Base-by-base conservation (phyloP, 2,888 invertebrate genomes). In the Encarsia formosa region DNA sequence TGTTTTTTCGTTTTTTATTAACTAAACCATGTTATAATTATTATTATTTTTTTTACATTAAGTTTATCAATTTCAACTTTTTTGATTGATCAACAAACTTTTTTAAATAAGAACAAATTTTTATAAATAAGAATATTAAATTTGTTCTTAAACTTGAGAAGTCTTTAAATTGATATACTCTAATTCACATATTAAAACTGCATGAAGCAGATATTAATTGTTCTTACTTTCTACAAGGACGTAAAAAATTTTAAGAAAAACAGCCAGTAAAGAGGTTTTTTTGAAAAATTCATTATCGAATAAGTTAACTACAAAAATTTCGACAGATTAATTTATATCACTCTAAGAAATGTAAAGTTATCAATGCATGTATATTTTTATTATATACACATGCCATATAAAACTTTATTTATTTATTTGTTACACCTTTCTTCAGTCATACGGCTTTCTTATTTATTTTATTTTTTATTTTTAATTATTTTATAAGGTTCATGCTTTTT, bases 211-310 rank as follows among this genome's bases (percentile, higher is more conserved):
- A 18, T 4, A 11, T 6, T 45, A 48, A 43, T 32, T 18, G 42
- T 31, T 39, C 18, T 29, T 46, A 54, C 16, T 43, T 32, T 39
- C 37, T 37, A 39, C 9, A 11, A 50, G 19, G 29, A 44, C 38
- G 50, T 51, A 47, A 48, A 54, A 54, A 47, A 46, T 46, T 41
- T 46, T 40, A 18, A 54, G 42, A 51, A 50, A 37, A 45, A 31
- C 48, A 24, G 41, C 35, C 26, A 50, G 39, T 39, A 32, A 26
- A 43, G 22, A 35, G 46, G 19, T 29, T 29, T 39, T 39, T 22
- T 31, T 26, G 2, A 35, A 54, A 49, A 34, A 41, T 46, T 42
- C 18, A 38, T 15, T 40, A 8, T 15, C 29, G 15, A n/a, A n/a
- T n/a, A n/a, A n/a, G n/a, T n/a, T n/a, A n/a, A n/a, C n/a, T n/a